Evolutionary conservation across 2,113 vertebrate species (phyloP).

Genomic region (Corythornis cristatus): DNA sequence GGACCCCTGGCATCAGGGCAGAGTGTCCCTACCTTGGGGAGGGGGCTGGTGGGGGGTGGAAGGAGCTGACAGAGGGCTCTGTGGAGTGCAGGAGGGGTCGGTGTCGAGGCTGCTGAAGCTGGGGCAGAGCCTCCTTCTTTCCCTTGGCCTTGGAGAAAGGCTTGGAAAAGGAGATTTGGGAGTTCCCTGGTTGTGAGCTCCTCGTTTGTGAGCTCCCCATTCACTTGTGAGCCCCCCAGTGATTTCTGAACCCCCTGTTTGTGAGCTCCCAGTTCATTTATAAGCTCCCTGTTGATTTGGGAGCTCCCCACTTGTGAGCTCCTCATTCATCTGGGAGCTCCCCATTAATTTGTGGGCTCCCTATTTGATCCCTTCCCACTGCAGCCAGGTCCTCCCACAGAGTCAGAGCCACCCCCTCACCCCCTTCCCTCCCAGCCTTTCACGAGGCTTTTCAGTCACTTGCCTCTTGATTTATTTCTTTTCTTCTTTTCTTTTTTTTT

Average conservation of each 20-base stretch:
- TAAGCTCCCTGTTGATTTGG: too few relatives aligned
- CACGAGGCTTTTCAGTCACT: background rate
- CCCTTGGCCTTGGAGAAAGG: background rate
- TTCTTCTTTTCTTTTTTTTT: too few relatives aligned
- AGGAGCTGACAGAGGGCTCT: too few relatives aligned
- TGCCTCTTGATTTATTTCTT: background rate
- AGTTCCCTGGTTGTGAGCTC: background rate
- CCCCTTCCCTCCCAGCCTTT: background rate
- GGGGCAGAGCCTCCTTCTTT: background rate
- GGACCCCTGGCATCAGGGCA: too few relatives aligned
- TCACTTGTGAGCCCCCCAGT: too few relatives aligned
- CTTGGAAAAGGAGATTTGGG: background rate
- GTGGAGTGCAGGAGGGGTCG: background rate
- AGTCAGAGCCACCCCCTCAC: background rate
- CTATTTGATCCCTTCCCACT: background rate
- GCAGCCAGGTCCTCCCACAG: background rate
- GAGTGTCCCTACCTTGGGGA: background rate
- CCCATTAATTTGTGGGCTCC: background rate
- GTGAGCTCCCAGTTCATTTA: too few relatives aligned
- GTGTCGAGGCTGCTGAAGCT: background rate
- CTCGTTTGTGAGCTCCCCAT: too few relatives aligned
- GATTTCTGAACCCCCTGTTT: too few relatives aligned
- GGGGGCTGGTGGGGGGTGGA: background rate
- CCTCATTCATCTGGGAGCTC: too few relatives aligned
- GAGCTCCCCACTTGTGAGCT: too few relatives aligned